Evolutionary conservation across 2,888 invertebrate genomes (phyloP).

Genomic region (Cosmorhoe ocellata): DNA sequence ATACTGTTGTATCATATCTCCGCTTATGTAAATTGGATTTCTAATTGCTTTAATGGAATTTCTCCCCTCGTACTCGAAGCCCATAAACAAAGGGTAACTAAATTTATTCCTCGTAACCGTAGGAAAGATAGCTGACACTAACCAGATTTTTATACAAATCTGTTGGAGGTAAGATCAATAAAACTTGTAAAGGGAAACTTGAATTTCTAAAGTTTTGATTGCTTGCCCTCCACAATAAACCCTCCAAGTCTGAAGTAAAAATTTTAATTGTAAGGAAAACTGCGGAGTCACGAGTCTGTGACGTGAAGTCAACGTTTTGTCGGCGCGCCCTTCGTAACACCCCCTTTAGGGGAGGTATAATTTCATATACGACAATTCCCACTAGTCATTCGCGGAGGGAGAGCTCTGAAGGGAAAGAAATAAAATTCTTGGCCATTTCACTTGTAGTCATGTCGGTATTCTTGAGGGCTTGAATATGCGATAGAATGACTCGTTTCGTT

Average conservation of each 20-base stretch:
- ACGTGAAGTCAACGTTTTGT: constrained; percentile 41
- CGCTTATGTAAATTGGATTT: constrained; percentile 8
- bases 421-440: constrained; percentile 37
- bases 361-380: constrained; percentile 58
- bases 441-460: constrained; percentile 24
- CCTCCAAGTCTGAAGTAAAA: constrained; percentile 3
- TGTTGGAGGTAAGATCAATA: neutral
- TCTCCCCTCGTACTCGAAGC: neutral
- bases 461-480: constrained; percentile 1
- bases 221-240: neutral
- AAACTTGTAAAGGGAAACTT: neutral
- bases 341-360: constrained; percentile 47
- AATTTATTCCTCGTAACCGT: neutral
- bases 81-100: constrained; percentile 2
- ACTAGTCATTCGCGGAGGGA: constrained; percentile 52
- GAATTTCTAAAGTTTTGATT: neutral
- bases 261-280: constrained; percentile 32
- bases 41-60: constrained; percentile 14
- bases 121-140: neutral
- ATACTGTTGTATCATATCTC: constrained; percentile 24
- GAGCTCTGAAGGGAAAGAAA: constrained; percentile 37
- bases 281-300: constrained; percentile 35
- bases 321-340: constrained; percentile 44
- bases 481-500: constrained; percentile 2
- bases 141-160: neutral